Percentiles rank a stretch among this genome's conserved stretches.
phyloP scores from a whole-genome alignment of 2,888 invertebrate genomes.

The Dryadula phaetusa region DNA sequence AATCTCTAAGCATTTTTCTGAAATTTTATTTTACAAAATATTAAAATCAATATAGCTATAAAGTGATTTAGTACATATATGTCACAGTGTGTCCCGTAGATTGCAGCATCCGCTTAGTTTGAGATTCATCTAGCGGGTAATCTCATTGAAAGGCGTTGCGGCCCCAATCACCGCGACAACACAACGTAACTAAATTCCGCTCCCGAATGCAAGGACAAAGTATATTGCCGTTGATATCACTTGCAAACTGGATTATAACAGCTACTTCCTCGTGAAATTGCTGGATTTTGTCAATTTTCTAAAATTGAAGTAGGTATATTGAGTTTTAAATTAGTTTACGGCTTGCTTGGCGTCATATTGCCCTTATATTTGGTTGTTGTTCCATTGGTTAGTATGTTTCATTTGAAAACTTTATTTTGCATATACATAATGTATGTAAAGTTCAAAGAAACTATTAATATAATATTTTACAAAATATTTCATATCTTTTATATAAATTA shows the following conservation, averaged over 20 bases:
- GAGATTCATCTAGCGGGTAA: slow-evolving; percentile 57
- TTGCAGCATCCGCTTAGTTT: slow-evolving; percentile 53
- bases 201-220: slow-evolving; percentile 55
- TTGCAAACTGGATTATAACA: slow-evolving; percentile 34
- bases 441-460: too few relatives aligned
- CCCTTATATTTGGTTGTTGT: not conserved
- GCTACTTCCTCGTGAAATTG: slow-evolving; percentile 11
- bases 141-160: slow-evolving; percentile 72
- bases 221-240: slow-evolving; percentile 38
- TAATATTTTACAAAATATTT: too few relatives aligned
- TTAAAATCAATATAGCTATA: not conserved
- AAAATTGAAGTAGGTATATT: not conserved
- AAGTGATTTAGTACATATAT: not conserved
- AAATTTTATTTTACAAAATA: not conserved
- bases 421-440: not conserved
- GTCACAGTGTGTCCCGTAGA: slow-evolving; percentile 14
- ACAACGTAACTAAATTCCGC: slow-evolving; percentile 66
- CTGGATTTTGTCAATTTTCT: slow-evolving; percentile 15
- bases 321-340: not conserved
- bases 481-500: too few relatives aligned
- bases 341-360: not conserved
- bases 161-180: slow-evolving; percentile 66
- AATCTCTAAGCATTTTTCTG: not conserved
- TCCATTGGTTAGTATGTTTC: not conserved
- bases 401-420: too few relatives aligned